A percentile compares a stretch with the other conserved stretches of the same genome.
phyloP scores from a whole-genome alignment of 2,113 vertebrate species.

The Clupea harengus region DNA sequence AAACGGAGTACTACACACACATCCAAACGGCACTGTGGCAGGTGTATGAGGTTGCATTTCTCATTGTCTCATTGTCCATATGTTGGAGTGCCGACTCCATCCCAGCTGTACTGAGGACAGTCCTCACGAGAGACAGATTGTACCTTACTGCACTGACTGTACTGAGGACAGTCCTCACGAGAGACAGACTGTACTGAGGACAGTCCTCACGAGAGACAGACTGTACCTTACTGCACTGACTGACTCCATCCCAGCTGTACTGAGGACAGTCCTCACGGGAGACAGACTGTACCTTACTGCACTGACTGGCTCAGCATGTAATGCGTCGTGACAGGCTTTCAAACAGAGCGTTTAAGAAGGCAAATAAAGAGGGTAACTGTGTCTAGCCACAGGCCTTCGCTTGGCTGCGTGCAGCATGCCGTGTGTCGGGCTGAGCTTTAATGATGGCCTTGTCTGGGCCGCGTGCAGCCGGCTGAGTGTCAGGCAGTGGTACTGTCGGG shows the following conservation, averaged over 20 bases:
- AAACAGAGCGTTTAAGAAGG: constrained; percentile 22
- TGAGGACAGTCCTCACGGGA: neutral
- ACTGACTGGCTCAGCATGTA: neutral
- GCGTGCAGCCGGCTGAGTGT: too few relatives aligned
- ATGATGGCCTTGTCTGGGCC: constrained; percentile 18
- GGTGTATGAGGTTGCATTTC: neutral
- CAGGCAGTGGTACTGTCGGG: too few relatives aligned
- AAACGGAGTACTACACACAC: too few relatives aligned
- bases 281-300: neutral
- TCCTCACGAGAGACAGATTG: neutral
- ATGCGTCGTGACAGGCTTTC: constrained; percentile 13
- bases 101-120: neutral
- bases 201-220: neutral
- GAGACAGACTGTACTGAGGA: neutral
- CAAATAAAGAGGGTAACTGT: constrained; percentile 8
- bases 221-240: neutral
- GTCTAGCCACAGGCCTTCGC: constrained; percentile 16
- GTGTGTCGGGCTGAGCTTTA: neutral
- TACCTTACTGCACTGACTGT: neutral
- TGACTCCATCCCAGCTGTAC: neutral
- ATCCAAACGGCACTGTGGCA: neutral
- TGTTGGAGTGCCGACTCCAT: neutral
- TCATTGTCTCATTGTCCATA: neutral
- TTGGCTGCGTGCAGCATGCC: neutral
- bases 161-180: neutral